These are phyloP conservation scores for Indri indri DNA, from an alignment of 2,113 vertebrate species.

Conservation along the genomic window DNA sequence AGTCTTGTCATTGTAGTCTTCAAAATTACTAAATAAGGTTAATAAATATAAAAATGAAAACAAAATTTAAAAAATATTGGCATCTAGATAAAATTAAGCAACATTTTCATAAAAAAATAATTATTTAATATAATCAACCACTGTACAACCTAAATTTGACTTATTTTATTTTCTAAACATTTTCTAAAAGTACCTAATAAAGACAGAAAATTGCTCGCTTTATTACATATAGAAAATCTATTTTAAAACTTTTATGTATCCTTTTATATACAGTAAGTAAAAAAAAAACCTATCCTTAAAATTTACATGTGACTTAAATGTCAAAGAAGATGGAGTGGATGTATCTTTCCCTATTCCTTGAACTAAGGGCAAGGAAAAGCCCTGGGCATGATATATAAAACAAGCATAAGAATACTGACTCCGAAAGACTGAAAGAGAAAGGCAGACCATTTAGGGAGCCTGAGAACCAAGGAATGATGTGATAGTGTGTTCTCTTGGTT, in stretches of 20 bases:
- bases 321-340: background rate
- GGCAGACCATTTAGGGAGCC: background rate
- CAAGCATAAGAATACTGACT: background rate
- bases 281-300: background rate
- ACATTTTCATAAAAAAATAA: background rate
- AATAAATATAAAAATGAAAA: background rate
- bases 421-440: background rate
- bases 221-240: background rate
- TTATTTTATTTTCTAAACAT: background rate
- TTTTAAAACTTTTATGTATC: background rate
- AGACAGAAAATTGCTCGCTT: background rate
- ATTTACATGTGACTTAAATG: background rate
- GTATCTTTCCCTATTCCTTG: background rate
- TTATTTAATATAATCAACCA: background rate
- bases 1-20: accelerated
- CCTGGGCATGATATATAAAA: background rate
- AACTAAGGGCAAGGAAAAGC: background rate
- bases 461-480: background rate
- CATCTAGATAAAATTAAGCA: background rate
- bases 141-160: background rate
- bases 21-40: background rate
- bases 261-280: background rate
- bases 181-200: background rate
- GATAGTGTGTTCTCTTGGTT: background rate
- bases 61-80: background rate